Conservation (phyloP, 2,888 invertebrate species). For the Trypoxylon attenuatum region DNA sequence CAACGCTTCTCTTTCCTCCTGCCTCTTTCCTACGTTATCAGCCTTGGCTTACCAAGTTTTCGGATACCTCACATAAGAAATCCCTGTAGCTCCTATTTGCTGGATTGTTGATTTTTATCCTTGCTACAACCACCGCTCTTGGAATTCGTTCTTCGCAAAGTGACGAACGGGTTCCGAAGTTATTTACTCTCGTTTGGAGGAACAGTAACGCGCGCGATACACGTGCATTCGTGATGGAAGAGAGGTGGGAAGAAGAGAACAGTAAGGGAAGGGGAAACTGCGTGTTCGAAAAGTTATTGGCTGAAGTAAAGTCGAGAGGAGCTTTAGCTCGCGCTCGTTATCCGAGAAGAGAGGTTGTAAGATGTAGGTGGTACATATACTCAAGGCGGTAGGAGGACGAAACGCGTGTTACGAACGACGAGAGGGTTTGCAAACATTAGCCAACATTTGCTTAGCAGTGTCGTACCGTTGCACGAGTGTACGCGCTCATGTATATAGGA, state of each 20-base stretch:
- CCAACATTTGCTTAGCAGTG: slow-evolving; percentile 59
- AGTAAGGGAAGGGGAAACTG: too few relatives aligned
- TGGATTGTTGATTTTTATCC: background rate
- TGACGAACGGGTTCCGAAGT: background rate
- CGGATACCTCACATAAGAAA: background rate
- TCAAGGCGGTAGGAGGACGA: slow-evolving; percentile 43
- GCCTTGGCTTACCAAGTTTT: background rate
- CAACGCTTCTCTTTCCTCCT: background rate
- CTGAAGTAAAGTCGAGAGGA: slow-evolving; percentile 18
- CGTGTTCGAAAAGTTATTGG: slow-evolving; percentile 40
- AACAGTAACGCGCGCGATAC: background rate
- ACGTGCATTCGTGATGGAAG: slow-evolving; percentile 4
- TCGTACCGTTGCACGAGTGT: slow-evolving; percentile 30
- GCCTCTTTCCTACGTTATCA: slow-evolving; percentile 3
- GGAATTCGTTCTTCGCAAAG: background rate
- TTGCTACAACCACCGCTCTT: background rate
- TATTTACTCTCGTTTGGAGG: background rate
- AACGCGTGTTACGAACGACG: slow-evolving; percentile 53
- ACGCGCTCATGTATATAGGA: slow-evolving; percentile 24
- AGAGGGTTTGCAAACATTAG: slow-evolving; percentile 60
- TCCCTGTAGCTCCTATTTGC: background rate
- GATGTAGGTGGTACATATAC: slow-evolving; percentile 46
- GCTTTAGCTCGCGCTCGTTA: slow-evolving; percentile 49
- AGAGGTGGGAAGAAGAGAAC: too few relatives aligned
- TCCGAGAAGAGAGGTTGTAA: slow-evolving; percentile 42